A percentile compares a stretch with the other conserved stretches of the same genome.
Conservation (phyloP, 2,113 vertebrate species). For the Lycaon pictus region DNA sequence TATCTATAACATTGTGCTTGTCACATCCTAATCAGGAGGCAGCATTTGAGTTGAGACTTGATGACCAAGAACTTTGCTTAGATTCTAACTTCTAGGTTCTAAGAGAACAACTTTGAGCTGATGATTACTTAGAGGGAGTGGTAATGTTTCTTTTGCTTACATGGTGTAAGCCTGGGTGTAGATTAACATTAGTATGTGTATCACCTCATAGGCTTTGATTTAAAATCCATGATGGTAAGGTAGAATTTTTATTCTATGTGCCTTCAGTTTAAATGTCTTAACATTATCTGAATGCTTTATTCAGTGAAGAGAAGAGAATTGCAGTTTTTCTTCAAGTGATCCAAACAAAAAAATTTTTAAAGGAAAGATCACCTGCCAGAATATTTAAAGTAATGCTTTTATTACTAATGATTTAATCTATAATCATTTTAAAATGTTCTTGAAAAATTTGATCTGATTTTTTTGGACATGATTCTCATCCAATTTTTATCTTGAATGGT, state of each 20-base stretch:
- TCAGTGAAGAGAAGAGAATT: not conserved
- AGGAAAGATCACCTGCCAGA: not conserved
- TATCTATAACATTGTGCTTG: not conserved
- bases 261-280: not conserved
- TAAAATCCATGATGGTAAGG: not conserved
- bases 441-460: not conserved
- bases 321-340: not conserved
- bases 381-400: not conserved
- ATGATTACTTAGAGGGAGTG: no score
- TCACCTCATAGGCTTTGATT: not conserved
- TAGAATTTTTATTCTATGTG: not conserved
- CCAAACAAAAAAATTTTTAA: not conserved
- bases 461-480: not conserved
- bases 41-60: not conserved
- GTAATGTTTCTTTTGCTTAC: not conserved
- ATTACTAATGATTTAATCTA: constrained; percentile 2
- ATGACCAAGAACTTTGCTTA: not conserved
- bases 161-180: not conserved
- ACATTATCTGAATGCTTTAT: not conserved
- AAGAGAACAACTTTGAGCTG: not conserved
- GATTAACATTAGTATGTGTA: not conserved
- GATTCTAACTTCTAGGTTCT: not conserved
- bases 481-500: constrained; percentile 60
- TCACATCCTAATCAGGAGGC: not conserved
- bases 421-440: constrained; percentile 51